Conservation (phyloP, 2,113 vertebrate genomes). For the Calidris pugnax region DNA sequence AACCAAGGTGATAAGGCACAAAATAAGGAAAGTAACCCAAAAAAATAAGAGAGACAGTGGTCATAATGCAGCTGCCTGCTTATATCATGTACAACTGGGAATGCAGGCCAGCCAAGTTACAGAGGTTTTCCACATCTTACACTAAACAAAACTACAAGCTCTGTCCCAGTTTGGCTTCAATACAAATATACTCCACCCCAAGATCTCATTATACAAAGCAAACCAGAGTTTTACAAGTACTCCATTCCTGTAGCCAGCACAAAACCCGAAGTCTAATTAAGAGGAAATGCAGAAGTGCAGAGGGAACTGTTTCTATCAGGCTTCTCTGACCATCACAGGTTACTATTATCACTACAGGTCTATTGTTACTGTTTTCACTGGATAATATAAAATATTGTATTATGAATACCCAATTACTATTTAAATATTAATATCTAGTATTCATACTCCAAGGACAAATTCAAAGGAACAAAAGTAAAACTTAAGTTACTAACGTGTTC, state of each 20-base stretch:
- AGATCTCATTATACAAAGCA: neutral
- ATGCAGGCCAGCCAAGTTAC: neutral
- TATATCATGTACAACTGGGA: slow-evolving; percentile 15
- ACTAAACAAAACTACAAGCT: neutral
- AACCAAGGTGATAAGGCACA: neutral
- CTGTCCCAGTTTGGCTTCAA: neutral
- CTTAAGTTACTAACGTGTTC: neutral
- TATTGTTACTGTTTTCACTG: neutral
- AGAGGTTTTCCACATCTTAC: slow-evolving; percentile 17
- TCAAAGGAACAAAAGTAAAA: neutral
- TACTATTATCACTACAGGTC: neutral
- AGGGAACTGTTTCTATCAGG: neutral
- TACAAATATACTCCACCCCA: neutral
- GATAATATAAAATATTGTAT: neutral
- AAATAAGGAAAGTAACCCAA: neutral
- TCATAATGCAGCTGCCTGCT: neutral
- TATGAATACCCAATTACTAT: neutral
- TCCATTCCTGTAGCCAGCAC: neutral
- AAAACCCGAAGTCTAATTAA: neutral
- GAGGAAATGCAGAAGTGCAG: neutral
- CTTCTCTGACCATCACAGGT: neutral
- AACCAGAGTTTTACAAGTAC: neutral
- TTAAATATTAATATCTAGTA: neutral
- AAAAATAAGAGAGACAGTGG: neutral
- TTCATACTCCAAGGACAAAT: neutral